A percentile compares a stretch with the other conserved stretches of the same genome.
These are phyloP conservation scores for Pseudotriccus pelzelni DNA, from an alignment of 2,797 vertebrate species.

Conservation along the genomic window DNA sequence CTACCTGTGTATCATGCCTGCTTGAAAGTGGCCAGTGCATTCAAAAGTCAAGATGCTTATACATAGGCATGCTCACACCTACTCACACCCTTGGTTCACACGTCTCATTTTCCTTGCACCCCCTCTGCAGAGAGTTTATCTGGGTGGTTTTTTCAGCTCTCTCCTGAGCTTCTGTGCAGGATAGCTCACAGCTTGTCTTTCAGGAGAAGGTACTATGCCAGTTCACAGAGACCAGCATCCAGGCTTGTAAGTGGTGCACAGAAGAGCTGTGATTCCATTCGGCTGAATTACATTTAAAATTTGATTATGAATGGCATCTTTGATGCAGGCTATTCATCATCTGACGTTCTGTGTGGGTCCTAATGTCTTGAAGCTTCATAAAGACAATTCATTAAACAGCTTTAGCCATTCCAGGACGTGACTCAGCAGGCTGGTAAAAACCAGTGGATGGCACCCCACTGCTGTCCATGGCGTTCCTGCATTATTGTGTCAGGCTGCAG, in stretches of 20 bases:
- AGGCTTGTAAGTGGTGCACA: conserved; percentile 6
- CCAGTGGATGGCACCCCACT: not conserved
- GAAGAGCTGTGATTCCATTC: conserved; percentile 38
- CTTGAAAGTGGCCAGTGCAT: not conserved
- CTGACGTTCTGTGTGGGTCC: conserved; percentile 27
- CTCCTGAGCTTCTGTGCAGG: not conserved
- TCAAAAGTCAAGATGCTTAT: not conserved
- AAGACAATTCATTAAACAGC: conserved; percentile 70
- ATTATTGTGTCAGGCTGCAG: not conserved
- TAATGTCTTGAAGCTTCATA: conserved; percentile 63
- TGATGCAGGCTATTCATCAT: conserved; percentile 71
- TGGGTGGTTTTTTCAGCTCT: not conserved
- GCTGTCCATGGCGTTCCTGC: not conserved
- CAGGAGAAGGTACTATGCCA: not conserved
- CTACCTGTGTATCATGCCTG: not conserved
- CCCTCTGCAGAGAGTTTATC: not conserved
- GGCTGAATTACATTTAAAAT: conserved; percentile 66
- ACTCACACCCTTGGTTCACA: not conserved
- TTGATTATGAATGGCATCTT: conserved; percentile 67
- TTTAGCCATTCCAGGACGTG: conserved; percentile 52
- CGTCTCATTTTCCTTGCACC: not conserved
- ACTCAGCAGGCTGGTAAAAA: not conserved
- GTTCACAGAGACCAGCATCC: not conserved
- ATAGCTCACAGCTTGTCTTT: not conserved
- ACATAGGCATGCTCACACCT: not conserved